Conservation (phyloP, 1,140 invertebrate genomes). For the Drosophila rufa region DNA sequence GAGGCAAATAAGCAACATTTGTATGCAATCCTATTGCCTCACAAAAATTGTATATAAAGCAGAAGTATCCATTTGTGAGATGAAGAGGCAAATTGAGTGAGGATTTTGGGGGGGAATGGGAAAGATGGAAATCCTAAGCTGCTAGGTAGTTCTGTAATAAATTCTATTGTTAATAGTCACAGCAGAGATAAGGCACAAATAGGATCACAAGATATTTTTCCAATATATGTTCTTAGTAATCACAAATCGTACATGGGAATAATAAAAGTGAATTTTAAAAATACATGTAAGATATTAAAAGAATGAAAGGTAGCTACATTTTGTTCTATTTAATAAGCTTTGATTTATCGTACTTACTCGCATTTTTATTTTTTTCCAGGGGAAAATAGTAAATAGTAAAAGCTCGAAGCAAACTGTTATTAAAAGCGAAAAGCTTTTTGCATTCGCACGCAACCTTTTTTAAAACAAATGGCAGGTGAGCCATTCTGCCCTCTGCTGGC, state of each 20-base stretch:
- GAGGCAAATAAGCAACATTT: conserved; percentile 28
- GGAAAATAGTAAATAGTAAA: neutral
- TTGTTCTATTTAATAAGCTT: too few species aligned
- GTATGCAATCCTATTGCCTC: conserved; percentile 39
- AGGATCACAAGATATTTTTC: neutral
- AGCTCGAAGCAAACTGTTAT: conserved; percentile 49
- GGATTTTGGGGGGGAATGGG: neutral
- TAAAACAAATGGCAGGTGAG: neutral
- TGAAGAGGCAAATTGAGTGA: conserved; percentile 17
- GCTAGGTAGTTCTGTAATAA: conserved; percentile 6
- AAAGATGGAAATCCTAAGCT: neutral
- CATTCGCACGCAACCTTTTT: conserved; percentile 30
- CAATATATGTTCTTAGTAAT: neutral
- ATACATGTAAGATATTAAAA: neutral
- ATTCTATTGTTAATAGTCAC: conserved; percentile 7
- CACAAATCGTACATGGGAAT: too few species aligned
- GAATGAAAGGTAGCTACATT: too few species aligned
- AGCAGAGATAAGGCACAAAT: neutral
- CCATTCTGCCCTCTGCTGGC: too few species aligned
- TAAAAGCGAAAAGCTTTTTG: conserved; percentile 73
- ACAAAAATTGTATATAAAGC: conserved; percentile 9
- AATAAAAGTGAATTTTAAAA: too few species aligned
- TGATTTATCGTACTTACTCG: too few species aligned
- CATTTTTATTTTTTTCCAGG: neutral
- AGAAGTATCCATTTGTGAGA: conserved; percentile 29